Evolutionary conservation across 2,797 vertebrate species (phyloP).

Genomic region (Distichodus sexfasciatus): DNA sequence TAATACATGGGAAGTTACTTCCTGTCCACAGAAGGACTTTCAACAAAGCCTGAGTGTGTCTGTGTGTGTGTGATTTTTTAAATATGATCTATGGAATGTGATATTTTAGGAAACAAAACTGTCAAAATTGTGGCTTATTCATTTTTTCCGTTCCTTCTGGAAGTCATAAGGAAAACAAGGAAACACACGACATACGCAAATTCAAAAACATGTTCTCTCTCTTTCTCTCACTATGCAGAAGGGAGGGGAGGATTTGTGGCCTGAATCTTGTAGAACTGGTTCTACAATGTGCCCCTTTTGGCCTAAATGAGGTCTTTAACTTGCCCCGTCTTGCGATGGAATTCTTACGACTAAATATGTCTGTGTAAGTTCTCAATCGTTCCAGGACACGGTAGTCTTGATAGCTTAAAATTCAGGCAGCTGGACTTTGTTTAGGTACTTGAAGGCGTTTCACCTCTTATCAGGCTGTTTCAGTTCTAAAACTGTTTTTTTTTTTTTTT

Average conservation of each 20-base stretch:
- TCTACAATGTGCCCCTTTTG: slow-evolving; percentile 11
- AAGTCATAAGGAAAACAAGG: too few relatives aligned
- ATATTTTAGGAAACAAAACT: background rate
- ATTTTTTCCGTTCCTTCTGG: too few relatives aligned
- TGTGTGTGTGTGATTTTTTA: background rate
- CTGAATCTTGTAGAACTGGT: slow-evolving; percentile 30
- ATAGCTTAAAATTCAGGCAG: too few relatives aligned
- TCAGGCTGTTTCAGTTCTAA: too few relatives aligned
- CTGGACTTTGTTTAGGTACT: too few relatives aligned
- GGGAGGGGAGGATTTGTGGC: background rate
- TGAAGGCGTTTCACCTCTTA: too few relatives aligned
- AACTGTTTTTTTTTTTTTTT: too few relatives aligned
- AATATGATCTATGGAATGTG: background rate
- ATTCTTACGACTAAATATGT: slow-evolving; percentile 4
- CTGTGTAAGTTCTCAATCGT: too few relatives aligned
- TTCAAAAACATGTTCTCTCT: background rate
- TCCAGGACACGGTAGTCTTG: too few relatives aligned
- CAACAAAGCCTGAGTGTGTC: background rate
- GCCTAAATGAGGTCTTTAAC: slow-evolving; percentile 5
- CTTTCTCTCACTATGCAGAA: background rate
- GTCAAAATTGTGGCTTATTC: too few relatives aligned
- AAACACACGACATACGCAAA: too few relatives aligned
- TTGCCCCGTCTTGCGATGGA: slow-evolving; percentile 40
- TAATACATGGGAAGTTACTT: slow-evolving; percentile 52
- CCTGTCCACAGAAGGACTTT: slow-evolving; percentile 45